A percentile compares a stretch with the other conserved stretches of the same genome.
Evolutionary conservation across 2,888 invertebrate species (phyloP).

Genomic region (Pandemis heparana): DNA sequence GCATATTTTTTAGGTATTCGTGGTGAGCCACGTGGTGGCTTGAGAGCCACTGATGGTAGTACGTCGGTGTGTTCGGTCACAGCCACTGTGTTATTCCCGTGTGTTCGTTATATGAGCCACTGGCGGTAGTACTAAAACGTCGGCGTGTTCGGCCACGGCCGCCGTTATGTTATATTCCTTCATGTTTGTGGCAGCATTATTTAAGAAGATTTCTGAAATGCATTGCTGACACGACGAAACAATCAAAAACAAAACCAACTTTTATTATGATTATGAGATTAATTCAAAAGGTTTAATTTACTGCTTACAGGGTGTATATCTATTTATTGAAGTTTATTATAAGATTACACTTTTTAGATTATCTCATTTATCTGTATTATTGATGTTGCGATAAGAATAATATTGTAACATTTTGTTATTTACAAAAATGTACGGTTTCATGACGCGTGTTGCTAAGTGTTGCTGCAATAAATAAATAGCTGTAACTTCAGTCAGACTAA

Average conservation of each 20-base stretch:
- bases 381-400: constrained; percentile 46
- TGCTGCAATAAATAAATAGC: constrained; percentile 13
- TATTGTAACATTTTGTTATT: constrained; percentile 60
- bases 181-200: too few relatives aligned
- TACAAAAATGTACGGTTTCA: constrained; percentile 69
- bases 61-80: too few relatives aligned
- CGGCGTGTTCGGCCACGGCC: too few relatives aligned
- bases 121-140: too few relatives aligned
- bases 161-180: too few relatives aligned
- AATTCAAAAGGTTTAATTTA: constrained; percentile 3
- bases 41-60: too few relatives aligned
- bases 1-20: too few relatives aligned
- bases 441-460: constrained; percentile 65
- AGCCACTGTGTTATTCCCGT: too few relatives aligned
- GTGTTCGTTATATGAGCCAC: too few relatives aligned
- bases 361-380: constrained; percentile 50
- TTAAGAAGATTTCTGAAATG: neutral
- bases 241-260: neutral
- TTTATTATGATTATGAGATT: neutral
- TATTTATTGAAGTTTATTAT: constrained; percentile 33
- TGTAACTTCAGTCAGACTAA: neutral
- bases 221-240: neutral
- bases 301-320: constrained; percentile 62
- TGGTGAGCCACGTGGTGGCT: too few relatives aligned
- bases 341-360: constrained; percentile 51